Base-by-base conservation (phyloP, 2,888 invertebrate species). In the Chrysotoxum bicinctum region DNA sequence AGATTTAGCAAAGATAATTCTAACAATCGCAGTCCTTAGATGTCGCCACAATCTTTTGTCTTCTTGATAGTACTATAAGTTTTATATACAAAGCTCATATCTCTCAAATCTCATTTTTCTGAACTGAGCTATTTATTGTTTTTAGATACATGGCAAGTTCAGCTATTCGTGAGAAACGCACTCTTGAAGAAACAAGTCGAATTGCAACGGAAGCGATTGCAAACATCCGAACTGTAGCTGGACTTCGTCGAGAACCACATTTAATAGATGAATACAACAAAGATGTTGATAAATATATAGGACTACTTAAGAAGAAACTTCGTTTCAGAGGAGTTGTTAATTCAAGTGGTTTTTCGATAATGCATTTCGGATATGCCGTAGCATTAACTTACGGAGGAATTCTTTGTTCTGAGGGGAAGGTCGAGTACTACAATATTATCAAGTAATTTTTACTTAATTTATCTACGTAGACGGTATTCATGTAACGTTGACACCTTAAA, bases 161-260 rank as follows among this genome's bases (percentile, higher is more conserved):
- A 1, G 93, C 94, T 0, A 89, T 93, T 1, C 91, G 93, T 4
- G 95, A 95, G 87, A 93, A 95, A 72, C 92, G 91, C 43, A 94
- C 95, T 0, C 93, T 95, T 16, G 94, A 96, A 88, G 92, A 92
- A 54, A 95, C 95, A 0, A 95, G 95, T 14, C 94, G 95, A 56
- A 94, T 96, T 32, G 96, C 96, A 0, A 94, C 95, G 0, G 96
- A 96, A 88, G 95, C 95, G 0, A 95, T 96, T 35, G 93, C 94
- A 0, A 95, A 96, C 88, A 95, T 96, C 14, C 92, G 95, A 64
- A 96, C 96, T 0, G 94, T 95, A 6, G 94, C 94, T 0, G 94
- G 95, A 30, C 93, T 95, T 37, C 88, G 91, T 1, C 72, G 94
- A 4, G 96, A 96, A 88, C 92, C 93, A 45, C 92, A 93, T 0